A percentile compares a stretch with the other conserved stretches of the same genome.
Evolutionary conservation across 2,113 vertebrate species (phyloP).

Genomic region (Telmatochromis bifrenatus): DNA sequence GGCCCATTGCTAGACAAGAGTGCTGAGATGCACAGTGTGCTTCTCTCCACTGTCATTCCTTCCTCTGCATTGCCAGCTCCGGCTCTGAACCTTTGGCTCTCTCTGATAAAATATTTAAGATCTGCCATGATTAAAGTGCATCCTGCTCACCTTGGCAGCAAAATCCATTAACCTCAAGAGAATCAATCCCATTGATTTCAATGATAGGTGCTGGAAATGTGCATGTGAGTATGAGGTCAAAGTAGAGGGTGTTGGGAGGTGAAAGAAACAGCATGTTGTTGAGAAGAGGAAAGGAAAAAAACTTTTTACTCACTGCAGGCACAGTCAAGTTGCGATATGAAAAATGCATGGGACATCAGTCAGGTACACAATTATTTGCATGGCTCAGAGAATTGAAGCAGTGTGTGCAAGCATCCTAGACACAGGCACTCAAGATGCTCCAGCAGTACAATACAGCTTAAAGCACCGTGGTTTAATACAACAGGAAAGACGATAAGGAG

Average conservation of each 20-base stretch:
- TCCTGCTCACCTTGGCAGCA: slow-evolving; percentile 67
- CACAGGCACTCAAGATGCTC: slow-evolving; percentile 29
- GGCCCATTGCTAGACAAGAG: slow-evolving; percentile 3
- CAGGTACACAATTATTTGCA: slow-evolving; percentile 61
- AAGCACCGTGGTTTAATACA: slow-evolving; percentile 8
- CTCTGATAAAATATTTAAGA: slow-evolving; percentile 73
- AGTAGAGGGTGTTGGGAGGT: slow-evolving; percentile 26
- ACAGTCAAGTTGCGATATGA: slow-evolving; percentile 34
- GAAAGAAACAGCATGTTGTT: not conserved
- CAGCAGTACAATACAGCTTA: slow-evolving; percentile 16
- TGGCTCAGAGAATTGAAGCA: slow-evolving; percentile 45
- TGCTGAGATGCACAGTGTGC: slow-evolving; percentile 19
- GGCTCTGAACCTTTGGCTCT: slow-evolving; percentile 58
- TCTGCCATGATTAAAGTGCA: slow-evolving; percentile 68
- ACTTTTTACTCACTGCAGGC: slow-evolving; percentile 25
- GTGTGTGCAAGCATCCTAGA: slow-evolving; percentile 30
- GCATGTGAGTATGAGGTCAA: slow-evolving; percentile 27
- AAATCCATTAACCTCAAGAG: slow-evolving; percentile 65
- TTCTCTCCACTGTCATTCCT: slow-evolving; percentile 17
- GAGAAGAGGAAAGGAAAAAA: not conserved
- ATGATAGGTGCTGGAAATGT: slow-evolving; percentile 54
- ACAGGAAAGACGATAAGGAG: not conserved
- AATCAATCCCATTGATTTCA: slow-evolving; percentile 70
- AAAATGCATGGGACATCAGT: slow-evolving; percentile 67
- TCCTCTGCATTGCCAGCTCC: slow-evolving; percentile 30